phyloP scores from a whole-genome alignment of 2,888 invertebrate species.

The Sicus ferrugineus region DNA sequence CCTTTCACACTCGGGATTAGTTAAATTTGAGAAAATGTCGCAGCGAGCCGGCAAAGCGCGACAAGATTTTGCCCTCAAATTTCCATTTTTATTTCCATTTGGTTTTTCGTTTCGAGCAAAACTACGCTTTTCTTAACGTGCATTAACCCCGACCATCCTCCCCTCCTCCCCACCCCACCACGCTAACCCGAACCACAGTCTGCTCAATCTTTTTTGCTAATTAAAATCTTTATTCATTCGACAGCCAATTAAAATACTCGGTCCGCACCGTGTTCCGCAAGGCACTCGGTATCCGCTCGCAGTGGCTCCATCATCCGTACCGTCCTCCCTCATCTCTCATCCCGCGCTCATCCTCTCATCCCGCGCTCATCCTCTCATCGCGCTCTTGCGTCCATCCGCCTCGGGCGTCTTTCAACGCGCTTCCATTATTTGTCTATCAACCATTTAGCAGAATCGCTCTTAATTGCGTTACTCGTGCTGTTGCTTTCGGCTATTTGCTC shows the following conservation, averaged over 20 bases:
- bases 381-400: not conserved
- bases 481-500: not conserved
- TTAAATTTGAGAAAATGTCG: no score
- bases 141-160: not conserved
- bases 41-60: no score
- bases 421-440: constrained; percentile 16
- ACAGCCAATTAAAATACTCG: constrained; percentile 6
- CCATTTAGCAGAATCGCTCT: constrained; percentile 5
- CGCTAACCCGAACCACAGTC: not conserved
- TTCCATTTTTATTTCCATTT: not conserved
- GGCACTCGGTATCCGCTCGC: not conserved
- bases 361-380: not conserved
- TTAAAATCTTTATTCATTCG: constrained; percentile 6
- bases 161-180: not conserved
- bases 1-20: no score
- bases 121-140: not conserved
- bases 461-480: constrained; percentile 2
- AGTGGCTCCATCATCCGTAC: not conserved
- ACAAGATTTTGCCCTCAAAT: no score
- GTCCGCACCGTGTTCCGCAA: not conserved
- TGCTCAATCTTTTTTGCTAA: constrained; percentile 7
- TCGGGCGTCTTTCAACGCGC: not conserved
- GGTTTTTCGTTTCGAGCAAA: not conserved
- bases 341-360: not conserved
- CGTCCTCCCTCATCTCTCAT: not conserved